Conservation (phyloP, 2,113 vertebrate genomes). For the Forbesichthys agassizii region DNA sequence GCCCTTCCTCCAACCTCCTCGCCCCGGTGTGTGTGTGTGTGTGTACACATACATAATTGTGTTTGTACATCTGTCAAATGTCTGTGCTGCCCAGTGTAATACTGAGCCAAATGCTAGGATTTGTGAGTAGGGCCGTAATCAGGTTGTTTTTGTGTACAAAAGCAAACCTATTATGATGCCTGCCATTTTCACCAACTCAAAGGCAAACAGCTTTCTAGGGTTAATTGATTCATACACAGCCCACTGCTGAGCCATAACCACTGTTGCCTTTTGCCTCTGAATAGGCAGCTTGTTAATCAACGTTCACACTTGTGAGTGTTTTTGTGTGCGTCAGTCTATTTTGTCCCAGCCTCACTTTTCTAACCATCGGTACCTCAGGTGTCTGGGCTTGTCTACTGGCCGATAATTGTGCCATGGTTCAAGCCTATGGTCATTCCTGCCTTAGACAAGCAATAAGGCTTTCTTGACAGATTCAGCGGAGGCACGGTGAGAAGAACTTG, state of each 20-base stretch:
- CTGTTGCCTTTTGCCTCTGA: constrained; percentile 13
- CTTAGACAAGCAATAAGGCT: constrained; percentile 86
- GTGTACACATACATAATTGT: constrained; percentile 9
- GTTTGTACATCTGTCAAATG: constrained; percentile 31
- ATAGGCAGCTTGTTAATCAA: constrained; percentile 31
- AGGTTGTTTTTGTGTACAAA: constrained; percentile 8
- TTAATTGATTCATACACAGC: not conserved
- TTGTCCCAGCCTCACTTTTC: not conserved
- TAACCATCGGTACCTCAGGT: constrained; percentile 37
- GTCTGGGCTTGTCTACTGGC: constrained; percentile 43
- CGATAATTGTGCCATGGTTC: constrained; percentile 74
- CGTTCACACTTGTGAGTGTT: constrained; percentile 46
- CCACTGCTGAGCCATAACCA: constrained; percentile 7
- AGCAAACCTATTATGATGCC: not conserved
- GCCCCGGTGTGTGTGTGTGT: constrained; percentile 8
- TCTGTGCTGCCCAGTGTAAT: constrained; percentile 14
- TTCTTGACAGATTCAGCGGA: constrained; percentile 83
- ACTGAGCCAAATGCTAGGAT: constrained; percentile 11
- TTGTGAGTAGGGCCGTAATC: constrained; percentile 3
- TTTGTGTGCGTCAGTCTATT: constrained; percentile 19
- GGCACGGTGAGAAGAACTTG: constrained; percentile 86
- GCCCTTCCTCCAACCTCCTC: constrained; percentile 26
- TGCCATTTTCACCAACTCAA: not conserved
- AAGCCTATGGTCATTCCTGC: constrained; percentile 81
- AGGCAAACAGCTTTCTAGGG: constrained; percentile 1